Base-by-base conservation (phyloP, 2,797 vertebrate genomes). In the Protonibea diacanthus region DNA sequence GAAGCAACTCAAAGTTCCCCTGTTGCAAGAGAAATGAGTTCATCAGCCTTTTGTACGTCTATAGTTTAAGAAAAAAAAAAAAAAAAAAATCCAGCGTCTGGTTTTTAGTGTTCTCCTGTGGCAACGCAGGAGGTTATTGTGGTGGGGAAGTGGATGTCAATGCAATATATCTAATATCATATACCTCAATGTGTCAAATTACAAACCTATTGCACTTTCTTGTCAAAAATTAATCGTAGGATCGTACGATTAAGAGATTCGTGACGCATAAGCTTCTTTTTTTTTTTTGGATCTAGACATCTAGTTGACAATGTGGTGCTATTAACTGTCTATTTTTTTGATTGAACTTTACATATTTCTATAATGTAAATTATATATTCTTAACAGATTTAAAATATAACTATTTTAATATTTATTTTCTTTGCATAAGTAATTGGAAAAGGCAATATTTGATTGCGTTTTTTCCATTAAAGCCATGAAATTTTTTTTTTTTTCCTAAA, bases 101-200 rank as follows among this genome's bases (percentile, higher is more conserved):
- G 49, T 77, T 72, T 51, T 76, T 44, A 71, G 65, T 62, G 60
- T 68, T 65, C 56, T 27, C 76, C 76, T 81, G 71, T 57, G 21
- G 61, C 40, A 59, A 33, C 12, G 25, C 44, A 40, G 73, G 77
- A 80, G 15, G 47, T 71, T 70, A 53, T 49, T 44, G 68, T 82
- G 55, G 69, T 68, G 55, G 57, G 20, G 25, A 68, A 67, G 78
- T 81, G 81, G 73, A 91, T 81, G 72, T 49, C 20, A 72, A 83
- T 83, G 88, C 84, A 89, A 85, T 88, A 81, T 81, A 69, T 82
- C 65, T 76, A 87, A 90, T 83, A 68, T 83, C 59, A 93, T 89
- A 94, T 95, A 95, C 95, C 94, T 95, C 94, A 94, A 47, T 73
- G 81, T 86, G 73, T 93, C 76, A 86, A 88, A 82, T 92, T 88